Conservation (phyloP, 53 echinoderm and acorn worm genomes). For the Stichopus horrens region DNA sequence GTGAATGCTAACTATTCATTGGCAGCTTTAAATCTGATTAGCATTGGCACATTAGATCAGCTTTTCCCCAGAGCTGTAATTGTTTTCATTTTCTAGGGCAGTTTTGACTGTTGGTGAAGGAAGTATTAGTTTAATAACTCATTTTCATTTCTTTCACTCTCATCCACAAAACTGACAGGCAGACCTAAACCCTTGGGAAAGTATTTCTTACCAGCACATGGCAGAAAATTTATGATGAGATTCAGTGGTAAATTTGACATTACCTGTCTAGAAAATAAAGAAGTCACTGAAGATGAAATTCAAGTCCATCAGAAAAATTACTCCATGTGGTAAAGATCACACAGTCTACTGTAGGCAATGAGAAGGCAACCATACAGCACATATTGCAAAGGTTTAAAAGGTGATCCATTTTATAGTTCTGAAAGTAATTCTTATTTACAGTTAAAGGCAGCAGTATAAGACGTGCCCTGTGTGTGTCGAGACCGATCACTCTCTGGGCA, state of each 20-base stretch:
- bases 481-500: no score
- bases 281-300: no score
- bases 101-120: not conserved
- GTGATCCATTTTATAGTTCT: no score
- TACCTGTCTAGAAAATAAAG: no score
- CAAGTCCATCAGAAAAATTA: no score
- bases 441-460: no score
- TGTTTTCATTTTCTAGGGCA: not conserved
- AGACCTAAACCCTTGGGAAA: not conserved
- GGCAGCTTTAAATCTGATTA: not conserved
- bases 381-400: no score
- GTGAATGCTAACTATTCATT: not conserved
- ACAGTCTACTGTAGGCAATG: no score
- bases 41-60: not conserved
- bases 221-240: not conserved
- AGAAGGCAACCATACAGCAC: no score
- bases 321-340: no score
- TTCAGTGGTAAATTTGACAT: not conserved
- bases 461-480: no score
- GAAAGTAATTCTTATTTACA: no score
- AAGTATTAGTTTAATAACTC: not conserved
- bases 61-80: not conserved
- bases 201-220: not conserved
- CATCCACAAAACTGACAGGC: not conserved
- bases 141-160: not conserved